These are phyloP conservation scores for Probosciger aterrimus DNA, from an alignment of 2,113 vertebrate species.

Conservation along the genomic window DNA sequence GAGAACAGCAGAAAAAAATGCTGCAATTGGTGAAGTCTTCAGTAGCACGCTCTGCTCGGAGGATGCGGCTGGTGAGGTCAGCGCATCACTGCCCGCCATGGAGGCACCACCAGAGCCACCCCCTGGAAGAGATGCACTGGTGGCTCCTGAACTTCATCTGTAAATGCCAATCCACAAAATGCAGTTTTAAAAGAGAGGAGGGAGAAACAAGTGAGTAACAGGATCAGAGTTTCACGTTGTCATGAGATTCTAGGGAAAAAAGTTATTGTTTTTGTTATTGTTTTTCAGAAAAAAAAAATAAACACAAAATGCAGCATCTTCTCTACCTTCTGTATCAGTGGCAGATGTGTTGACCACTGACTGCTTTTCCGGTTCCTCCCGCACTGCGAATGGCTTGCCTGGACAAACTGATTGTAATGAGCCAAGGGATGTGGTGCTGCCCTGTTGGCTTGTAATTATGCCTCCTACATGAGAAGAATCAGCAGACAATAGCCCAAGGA, in stretches of 20 bases:
- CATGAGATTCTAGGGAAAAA: not conserved
- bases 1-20: not conserved
- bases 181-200: not conserved
- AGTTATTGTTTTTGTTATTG: not conserved
- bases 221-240: not conserved
- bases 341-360: not conserved
- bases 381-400: not conserved
- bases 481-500: not conserved
- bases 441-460: accelerated
- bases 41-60: accelerated
- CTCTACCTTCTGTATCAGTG: not conserved
- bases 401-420: accelerated
- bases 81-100: accelerated
- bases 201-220: not conserved
- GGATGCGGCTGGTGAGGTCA: accelerated
- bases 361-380: not conserved
- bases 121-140: accelerated
- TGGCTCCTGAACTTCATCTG: not conserved
- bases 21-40: not conserved
- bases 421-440: not conserved
- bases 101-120: accelerated
- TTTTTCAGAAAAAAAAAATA: not conserved
- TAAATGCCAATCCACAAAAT: not conserved
- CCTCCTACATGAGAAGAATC: not conserved
- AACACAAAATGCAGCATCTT: not conserved